Percentiles rank a stretch among this genome's conserved stretches.
Conservation (phyloP, 2,113 vertebrate genomes). For the Tetraodon nigroviridis region DNA sequence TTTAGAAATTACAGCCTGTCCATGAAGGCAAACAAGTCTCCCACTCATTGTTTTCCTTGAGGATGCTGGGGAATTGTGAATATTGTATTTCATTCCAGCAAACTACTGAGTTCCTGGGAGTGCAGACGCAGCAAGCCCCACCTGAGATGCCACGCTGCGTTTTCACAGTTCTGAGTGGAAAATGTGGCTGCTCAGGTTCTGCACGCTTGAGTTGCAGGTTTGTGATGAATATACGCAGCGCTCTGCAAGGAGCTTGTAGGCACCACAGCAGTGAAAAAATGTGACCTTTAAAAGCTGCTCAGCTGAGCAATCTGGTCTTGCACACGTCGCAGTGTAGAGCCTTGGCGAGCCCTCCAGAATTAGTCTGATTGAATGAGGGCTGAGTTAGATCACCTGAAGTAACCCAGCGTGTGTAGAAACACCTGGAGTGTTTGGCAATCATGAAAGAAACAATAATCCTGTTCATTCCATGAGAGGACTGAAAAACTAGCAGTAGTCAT, state of each 20-base stretch:
- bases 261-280: conserved; percentile 52
- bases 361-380: conserved; percentile 69
- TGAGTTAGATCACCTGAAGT: conserved; percentile 69
- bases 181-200: conserved; percentile 20
- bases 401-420: conserved; percentile 50
- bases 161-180: conserved; percentile 21
- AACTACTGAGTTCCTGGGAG: conserved; percentile 8
- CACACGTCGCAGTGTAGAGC: conserved; percentile 58
- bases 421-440: conserved; percentile 43
- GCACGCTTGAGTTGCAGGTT: conserved; percentile 42
- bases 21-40: neutral
- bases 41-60: neutral
- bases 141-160: conserved; percentile 12
- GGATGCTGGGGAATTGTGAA: neutral
- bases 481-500: too few relatives aligned
- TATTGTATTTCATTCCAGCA: neutral
- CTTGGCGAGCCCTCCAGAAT: conserved; percentile 59
- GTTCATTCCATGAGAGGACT: too few relatives aligned
- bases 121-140: neutral
- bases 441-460: neutral
- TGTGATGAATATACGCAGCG: conserved; percentile 66
- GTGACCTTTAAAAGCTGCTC: conserved; percentile 77
- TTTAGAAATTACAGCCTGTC: conserved; percentile 24
- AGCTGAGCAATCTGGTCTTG: conserved; percentile 64
- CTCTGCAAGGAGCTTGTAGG: conserved; percentile 46